phyloP scores from a whole-genome alignment of 2,888 invertebrate species.

The Nemapogon koenigi region DNA sequence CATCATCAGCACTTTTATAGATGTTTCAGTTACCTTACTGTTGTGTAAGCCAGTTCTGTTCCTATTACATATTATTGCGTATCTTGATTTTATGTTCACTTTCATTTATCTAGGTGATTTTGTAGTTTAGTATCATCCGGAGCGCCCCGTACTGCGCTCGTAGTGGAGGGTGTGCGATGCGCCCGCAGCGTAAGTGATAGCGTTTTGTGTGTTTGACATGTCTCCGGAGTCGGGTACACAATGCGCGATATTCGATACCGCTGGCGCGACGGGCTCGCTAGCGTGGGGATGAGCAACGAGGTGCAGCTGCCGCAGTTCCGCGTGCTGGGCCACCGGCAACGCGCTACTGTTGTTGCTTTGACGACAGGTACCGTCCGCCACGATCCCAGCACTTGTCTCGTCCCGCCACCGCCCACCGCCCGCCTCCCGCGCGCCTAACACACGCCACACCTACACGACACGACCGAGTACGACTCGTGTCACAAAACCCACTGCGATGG shows the following conservation, averaged over 20 bases:
- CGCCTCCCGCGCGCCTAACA: conserved; percentile 42
- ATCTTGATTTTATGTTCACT: conserved; percentile 21
- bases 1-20: conserved; percentile 6
- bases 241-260: conserved; percentile 97
- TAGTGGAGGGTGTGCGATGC: conserved; percentile 33
- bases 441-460: conserved; percentile 50
- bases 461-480: conserved; percentile 53
- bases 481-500: conserved; percentile 63
- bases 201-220: conserved; percentile 66
- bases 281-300: conserved; percentile 94
- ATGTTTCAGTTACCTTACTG: background rate
- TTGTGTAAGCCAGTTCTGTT: too few species aligned
- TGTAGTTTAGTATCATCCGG: conserved; percentile 51
- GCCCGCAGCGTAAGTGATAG: conserved; percentile 62
- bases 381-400: conserved; percentile 48
- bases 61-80: too few species aligned
- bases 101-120: conserved; percentile 24
- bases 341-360: conserved; percentile 91
- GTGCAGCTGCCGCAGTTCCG: conserved; percentile 97
- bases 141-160: conserved; percentile 27
- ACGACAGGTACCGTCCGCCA: conserved; percentile 84
- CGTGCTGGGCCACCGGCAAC: conserved; percentile 95
- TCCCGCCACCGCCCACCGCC: conserved; percentile 49
- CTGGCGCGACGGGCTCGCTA: conserved; percentile 92
- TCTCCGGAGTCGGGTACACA: conserved; percentile 91